A percentile compares a stretch with the other conserved stretches of the same genome.
Conservation (phyloP, 2,888 invertebrate genomes). For the Chymomyza fuscimana region DNA sequence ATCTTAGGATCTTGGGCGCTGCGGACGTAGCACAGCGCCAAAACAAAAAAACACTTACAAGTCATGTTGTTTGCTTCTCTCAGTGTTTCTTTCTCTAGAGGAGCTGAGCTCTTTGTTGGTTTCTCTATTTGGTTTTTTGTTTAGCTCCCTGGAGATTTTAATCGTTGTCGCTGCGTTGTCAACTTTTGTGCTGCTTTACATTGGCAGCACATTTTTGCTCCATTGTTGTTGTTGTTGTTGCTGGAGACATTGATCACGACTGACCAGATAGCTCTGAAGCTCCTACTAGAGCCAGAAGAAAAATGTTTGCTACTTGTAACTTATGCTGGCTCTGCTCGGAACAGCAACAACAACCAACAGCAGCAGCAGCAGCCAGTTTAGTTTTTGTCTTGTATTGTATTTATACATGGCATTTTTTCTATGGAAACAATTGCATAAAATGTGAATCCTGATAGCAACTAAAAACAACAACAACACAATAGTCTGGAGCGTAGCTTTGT, state of each 20-base stretch:
- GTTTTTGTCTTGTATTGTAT: conserved; percentile 34
- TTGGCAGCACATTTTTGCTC: conserved; percentile 63
- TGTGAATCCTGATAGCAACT: conserved; percentile 70
- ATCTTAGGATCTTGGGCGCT: not conserved
- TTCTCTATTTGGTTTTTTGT: conserved; percentile 33
- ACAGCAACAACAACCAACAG: not conserved
- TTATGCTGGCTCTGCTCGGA: not conserved
- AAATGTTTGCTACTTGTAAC: conserved; percentile 48
- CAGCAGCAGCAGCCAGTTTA: not conserved
- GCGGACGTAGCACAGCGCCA: no score
- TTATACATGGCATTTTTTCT: conserved; percentile 61
- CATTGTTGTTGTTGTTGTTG: conserved; percentile 2
- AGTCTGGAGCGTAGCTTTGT: conserved; percentile 36
- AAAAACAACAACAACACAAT: conserved; percentile 35
- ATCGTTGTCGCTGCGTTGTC: conserved; percentile 70
- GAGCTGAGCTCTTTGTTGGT: conserved; percentile 26
- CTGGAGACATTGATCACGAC: conserved; percentile 66
- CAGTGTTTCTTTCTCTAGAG: conserved; percentile 26
- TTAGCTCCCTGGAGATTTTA: conserved; percentile 68
- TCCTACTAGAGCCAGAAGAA: conserved; percentile 19
- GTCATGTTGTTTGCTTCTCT: not conserved
- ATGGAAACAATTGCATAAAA: conserved; percentile 67
- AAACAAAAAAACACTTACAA: conserved; percentile 5
- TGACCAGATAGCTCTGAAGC: conserved; percentile 50
- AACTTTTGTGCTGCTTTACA: conserved; percentile 67